Conservation (phyloP, 1,140 invertebrate species). For the Atta colombica region DNA sequence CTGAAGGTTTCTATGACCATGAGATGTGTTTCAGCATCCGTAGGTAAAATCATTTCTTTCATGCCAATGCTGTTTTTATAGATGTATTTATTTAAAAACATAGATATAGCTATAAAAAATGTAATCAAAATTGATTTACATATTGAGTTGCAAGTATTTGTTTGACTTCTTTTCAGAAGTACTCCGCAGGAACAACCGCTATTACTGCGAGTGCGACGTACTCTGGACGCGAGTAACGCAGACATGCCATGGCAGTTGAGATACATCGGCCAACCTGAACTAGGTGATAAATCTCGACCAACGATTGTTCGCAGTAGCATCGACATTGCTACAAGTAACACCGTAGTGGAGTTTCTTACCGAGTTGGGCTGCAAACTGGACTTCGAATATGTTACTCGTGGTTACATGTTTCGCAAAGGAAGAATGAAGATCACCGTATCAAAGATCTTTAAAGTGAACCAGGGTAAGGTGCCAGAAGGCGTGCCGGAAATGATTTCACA, state of each 20-base stretch:
- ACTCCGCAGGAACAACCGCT: constrained; percentile 87
- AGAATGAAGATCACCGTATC: constrained; percentile 98
- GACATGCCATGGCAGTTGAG: constrained; percentile 95
- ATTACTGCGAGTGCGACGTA: constrained; percentile 91
- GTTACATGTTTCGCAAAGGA: constrained; percentile 98
- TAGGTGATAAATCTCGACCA: constrained; percentile 95
- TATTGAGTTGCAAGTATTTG: constrained; percentile 22
- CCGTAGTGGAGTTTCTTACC: constrained; percentile 96
- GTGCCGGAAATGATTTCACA: constrained; percentile 94
- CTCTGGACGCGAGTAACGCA: constrained; percentile 89
- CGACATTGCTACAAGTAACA: constrained; percentile 95
- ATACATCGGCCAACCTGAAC: constrained; percentile 96
- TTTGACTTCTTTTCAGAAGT: constrained; percentile 81
- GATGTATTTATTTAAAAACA: no score
- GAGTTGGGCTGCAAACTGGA: constrained; percentile 96
- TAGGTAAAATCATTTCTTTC: constrained; percentile 80
- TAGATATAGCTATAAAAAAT: neutral
- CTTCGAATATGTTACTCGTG: constrained; percentile 97
- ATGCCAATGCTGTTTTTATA: neutral
- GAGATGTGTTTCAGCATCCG: constrained; percentile 94
- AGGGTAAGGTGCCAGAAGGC: constrained; percentile 90
- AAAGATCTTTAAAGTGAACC: constrained; percentile 96
- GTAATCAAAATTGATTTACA: neutral
- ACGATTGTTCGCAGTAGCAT: constrained; percentile 96
- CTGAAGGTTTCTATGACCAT: constrained; percentile 97